Percentiles rank a stretch among this genome's conserved stretches.
phyloP scores from a whole-genome alignment of 2,113 vertebrate species.

The Anseranas semipalmata region DNA sequence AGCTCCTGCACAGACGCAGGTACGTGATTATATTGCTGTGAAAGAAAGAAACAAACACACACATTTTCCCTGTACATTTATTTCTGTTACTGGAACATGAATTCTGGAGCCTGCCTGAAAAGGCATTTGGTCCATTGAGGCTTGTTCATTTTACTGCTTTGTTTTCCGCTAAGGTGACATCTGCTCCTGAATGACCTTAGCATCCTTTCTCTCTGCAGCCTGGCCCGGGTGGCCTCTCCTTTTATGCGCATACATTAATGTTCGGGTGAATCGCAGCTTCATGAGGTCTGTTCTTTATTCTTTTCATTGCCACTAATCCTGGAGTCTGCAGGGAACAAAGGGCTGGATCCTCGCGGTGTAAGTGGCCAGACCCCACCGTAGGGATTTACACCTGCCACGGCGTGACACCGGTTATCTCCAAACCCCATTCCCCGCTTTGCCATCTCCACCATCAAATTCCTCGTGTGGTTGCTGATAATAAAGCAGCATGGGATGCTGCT shows the following conservation, averaged over 20 bases:
- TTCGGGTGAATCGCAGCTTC: conserved; percentile 58
- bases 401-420: conserved; percentile 33
- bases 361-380: not conserved
- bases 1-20: conserved; percentile 31
- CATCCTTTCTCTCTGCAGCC: conserved; percentile 59
- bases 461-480: not conserved
- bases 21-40: conserved; percentile 20
- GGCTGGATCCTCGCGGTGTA: conserved; percentile 53
- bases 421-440: not conserved
- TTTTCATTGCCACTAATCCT: conserved; percentile 61
- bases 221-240: conserved; percentile 64
- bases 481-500: not conserved
- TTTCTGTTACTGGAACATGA: conserved; percentile 61
- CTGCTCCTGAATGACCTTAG: conserved; percentile 75
- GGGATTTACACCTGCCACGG: conserved; percentile 5
- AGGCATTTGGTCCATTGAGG: conserved; percentile 69
- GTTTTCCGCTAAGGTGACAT: conserved; percentile 75
- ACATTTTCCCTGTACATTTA: conserved; percentile 34
- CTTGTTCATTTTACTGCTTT: conserved; percentile 70
- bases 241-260: conserved; percentile 72
- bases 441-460: conserved; percentile 17
- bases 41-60: conserved; percentile 46
- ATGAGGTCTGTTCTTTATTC: conserved; percentile 64
- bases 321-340: conserved; percentile 43
- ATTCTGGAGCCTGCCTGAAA: conserved; percentile 61